Conservation (phyloP, 2,888 invertebrate genomes). For the Tachystola acroxantha region DNA sequence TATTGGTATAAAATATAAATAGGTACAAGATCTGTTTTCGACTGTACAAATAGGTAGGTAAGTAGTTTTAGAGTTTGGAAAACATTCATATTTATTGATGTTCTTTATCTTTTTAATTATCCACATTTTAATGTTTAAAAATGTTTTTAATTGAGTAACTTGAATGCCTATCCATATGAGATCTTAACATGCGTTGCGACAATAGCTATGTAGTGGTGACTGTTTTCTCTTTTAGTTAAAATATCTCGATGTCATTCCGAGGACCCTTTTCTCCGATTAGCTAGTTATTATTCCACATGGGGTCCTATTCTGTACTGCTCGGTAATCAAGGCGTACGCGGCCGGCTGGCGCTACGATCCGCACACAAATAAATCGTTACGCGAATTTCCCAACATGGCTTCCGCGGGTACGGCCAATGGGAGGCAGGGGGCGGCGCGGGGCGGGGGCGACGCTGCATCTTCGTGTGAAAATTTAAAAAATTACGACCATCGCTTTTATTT, state of each 20-base stretch:
- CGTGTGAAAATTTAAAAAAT: conserved; percentile 57
- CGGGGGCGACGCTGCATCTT: conserved; percentile 42
- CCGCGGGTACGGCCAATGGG: conserved; percentile 49
- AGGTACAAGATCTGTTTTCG: too few species aligned
- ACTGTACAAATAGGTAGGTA: too few species aligned
- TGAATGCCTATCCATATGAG: too few species aligned
- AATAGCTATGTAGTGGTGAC: too few species aligned
- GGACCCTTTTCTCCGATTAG: background rate
- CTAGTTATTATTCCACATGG: conserved; percentile 17
- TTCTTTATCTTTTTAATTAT: too few species aligned
- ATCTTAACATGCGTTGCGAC: too few species aligned
- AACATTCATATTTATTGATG: too few species aligned
- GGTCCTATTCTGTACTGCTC: conserved; percentile 32
- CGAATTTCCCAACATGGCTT: conserved; percentile 70
- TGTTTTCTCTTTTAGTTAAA: too few species aligned
- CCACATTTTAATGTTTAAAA: too few species aligned
- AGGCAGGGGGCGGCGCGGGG: conserved; percentile 31
- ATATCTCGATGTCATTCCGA: background rate
- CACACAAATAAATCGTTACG: conserved; percentile 66
- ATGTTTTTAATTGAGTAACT: too few species aligned
- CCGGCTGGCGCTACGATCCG: conserved; percentile 40
- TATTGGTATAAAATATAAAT: too few species aligned
- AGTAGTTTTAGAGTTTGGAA: too few species aligned
- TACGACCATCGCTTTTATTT: conserved; percentile 45
- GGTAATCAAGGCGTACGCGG: conserved; percentile 37